A percentile compares a stretch with the other conserved stretches of the same genome.
phyloP scores from a whole-genome alignment of 35 echinoderm and acorn worm species.

The Heliocidaris tuberculata region DNA sequence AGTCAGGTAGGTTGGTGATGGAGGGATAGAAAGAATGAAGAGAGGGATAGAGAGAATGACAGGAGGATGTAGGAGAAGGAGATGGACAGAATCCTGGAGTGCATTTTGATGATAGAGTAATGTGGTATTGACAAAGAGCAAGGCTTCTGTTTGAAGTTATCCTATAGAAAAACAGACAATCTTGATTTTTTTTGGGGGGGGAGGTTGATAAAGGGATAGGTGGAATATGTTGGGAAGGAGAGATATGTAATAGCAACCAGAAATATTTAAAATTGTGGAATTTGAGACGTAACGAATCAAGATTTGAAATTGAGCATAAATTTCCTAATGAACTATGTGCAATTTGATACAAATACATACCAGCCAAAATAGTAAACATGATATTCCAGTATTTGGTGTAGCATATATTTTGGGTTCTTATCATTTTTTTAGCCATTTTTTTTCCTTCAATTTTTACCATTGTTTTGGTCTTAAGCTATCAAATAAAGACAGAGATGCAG shows the following conservation, averaged over 20 bases:
- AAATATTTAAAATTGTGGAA: background rate
- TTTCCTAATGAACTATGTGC: too few relatives aligned
- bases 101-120: background rate
- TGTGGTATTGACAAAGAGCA: background rate
- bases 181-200: too few relatives aligned
- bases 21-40: background rate
- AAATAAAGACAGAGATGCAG: background rate
- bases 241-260: background rate
- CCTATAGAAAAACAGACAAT: too few relatives aligned
- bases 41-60: background rate
- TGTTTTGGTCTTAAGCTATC: too few relatives aligned
- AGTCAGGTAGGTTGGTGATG: slow-evolving; percentile 1
- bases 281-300: too few relatives aligned
- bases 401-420: background rate
- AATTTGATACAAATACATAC: too few relatives aligned
- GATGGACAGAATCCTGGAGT: background rate
- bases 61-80: background rate
- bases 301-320: too few relatives aligned
- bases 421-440: too few relatives aligned
- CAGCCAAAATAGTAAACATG: too few relatives aligned
- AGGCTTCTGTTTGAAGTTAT: too few relatives aligned
- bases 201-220: too few relatives aligned
- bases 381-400: background rate
- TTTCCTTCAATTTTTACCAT: too few relatives aligned
- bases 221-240: background rate